phyloP scores from a whole-genome alignment of 2,888 invertebrate species.

The Tipula vernalis region DNA sequence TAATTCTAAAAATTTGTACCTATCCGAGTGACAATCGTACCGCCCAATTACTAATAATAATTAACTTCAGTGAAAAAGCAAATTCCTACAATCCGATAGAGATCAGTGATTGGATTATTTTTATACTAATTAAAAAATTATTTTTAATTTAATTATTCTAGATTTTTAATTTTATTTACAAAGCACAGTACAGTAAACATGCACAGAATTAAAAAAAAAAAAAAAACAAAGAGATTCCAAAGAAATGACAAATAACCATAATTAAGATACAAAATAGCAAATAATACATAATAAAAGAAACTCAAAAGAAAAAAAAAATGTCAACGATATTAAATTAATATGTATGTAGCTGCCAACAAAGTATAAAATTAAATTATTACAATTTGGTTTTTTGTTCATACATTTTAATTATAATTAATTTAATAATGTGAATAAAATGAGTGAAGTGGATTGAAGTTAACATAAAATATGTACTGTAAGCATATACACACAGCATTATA shows the following conservation, averaged over 20 bases:
- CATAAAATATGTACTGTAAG: background rate
- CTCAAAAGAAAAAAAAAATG: background rate
- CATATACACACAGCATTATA: background rate
- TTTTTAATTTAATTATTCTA: background rate
- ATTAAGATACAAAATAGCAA: background rate
- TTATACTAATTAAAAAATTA: background rate
- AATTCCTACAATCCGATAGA: background rate
- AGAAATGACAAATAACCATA: background rate
- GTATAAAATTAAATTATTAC: slow-evolving; percentile 4
- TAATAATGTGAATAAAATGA: background rate
- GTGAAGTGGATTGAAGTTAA: background rate
- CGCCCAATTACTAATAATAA: no score
- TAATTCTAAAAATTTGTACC: no score
- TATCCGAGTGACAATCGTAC: no score
- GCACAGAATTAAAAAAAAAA: background rate
- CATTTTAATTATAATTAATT: slow-evolving; percentile 4
- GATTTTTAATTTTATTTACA: background rate
- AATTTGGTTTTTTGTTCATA: background rate
- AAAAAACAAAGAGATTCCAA: background rate
- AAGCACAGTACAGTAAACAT: background rate
- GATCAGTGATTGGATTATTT: background rate
- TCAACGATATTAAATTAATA: background rate
- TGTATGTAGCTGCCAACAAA: background rate
- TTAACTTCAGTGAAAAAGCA: background rate
- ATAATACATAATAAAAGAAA: background rate